A percentile compares a stretch with the other conserved stretches of the same genome.
Conservation (phyloP, 2,797 vertebrate species). For the Sebastes alutus region DNA sequence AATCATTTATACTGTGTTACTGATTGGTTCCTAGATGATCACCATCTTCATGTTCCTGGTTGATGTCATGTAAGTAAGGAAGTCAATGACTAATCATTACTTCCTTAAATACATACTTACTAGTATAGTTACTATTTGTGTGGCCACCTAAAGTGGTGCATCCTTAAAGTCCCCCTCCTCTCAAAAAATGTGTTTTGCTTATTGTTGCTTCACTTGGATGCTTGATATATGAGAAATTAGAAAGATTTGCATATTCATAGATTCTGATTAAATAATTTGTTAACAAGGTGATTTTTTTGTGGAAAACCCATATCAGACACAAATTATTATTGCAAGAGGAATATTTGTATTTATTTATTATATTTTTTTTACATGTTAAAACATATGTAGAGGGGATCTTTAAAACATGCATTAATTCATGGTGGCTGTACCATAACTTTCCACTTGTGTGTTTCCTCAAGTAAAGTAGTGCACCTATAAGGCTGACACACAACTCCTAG, state of each 20-base stretch:
- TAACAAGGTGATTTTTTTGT: neutral
- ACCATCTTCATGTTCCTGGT: neutral
- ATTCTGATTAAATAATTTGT: neutral
- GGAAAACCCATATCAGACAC: neutral
- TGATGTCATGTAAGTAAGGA: neutral
- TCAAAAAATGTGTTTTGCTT: neutral
- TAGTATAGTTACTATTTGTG: neutral
- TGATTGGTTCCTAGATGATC: neutral
- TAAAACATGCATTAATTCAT: neutral
- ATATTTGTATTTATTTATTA: too few relatives aligned
- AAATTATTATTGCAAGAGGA: too few relatives aligned
- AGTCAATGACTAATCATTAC: neutral
- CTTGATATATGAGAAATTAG: neutral
- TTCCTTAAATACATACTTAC: neutral
- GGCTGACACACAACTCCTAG: neutral
- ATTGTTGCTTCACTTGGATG: neutral
- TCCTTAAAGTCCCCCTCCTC: too few relatives aligned
- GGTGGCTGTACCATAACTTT: too few relatives aligned
- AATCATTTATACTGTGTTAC: neutral
- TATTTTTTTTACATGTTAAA: too few relatives aligned
- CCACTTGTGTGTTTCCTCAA: too few relatives aligned
- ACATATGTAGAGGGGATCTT: neutral
- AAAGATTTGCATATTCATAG: neutral
- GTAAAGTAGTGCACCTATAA: neutral
- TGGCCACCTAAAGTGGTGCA: neutral